Evolutionary conservation across 2,797 vertebrate genomes (phyloP).

Genomic region (Rhynchonycteris naso): DNA sequence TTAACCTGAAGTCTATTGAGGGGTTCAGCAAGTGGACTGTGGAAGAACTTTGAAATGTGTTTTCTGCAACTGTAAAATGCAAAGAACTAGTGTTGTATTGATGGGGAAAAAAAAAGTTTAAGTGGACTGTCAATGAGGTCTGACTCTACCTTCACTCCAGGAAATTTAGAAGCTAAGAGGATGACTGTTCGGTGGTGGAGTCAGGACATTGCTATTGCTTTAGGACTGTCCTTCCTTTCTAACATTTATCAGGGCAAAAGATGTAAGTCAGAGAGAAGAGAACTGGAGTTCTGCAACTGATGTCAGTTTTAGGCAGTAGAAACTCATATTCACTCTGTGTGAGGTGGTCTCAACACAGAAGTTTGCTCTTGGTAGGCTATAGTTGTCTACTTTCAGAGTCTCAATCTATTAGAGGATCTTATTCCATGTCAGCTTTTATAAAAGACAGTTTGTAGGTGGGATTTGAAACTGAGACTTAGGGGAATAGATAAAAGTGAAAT

Average conservation of each 20-base stretch:
- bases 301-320: background rate
- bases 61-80: background rate
- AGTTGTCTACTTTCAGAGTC: background rate
- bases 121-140: background rate
- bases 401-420: background rate
- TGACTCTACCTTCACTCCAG: background rate
- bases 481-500: too few relatives aligned
- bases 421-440: slow-evolving; percentile 23
- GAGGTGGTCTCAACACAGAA: background rate
- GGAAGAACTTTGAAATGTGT: background rate
- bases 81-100: background rate
- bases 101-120: background rate
- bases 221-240: background rate
- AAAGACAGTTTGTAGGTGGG: background rate
- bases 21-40: background rate
- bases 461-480: too few relatives aligned
- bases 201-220: background rate
- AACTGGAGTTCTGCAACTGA: background rate
- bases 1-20: background rate
- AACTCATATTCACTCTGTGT: background rate
- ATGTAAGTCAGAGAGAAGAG: background rate
- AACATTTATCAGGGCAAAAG: background rate
- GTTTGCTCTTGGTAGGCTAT: background rate
- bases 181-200: background rate
- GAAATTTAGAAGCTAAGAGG: background rate